These are phyloP conservation scores for Entomobrya proxima DNA, from an alignment of 2,888 invertebrate genomes.

Conservation along the genomic window DNA sequence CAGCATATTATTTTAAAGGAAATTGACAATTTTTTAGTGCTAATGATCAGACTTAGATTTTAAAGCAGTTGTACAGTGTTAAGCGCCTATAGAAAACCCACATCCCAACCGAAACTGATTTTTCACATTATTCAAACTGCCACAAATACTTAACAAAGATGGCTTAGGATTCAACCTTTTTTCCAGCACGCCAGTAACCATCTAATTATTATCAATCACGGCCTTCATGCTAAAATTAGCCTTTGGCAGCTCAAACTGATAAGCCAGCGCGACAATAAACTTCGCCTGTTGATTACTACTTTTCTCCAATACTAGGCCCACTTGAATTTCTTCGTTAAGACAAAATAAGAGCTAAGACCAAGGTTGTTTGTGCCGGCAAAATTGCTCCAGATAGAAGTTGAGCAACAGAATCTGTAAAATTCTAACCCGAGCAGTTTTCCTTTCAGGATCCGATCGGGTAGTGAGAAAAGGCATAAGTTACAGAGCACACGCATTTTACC, in stretches of 20 bases:
- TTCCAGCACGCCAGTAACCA: constrained; percentile 73
- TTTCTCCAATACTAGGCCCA: no score
- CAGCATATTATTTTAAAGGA: no score
- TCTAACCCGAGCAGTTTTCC: no score
- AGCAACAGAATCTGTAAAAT: no score
- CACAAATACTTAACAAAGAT: constrained; percentile 71
- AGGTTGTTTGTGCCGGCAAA: constrained; percentile 86
- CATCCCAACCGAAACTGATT: constrained; percentile 74
- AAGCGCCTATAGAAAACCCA: constrained; percentile 72
- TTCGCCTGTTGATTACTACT: constrained; percentile 93
- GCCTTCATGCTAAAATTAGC: constrained; percentile 93
- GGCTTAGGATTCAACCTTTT: constrained; percentile 73
- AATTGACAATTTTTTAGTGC: no score
- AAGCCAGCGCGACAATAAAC: constrained; percentile 89
- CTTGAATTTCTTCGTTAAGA: constrained; percentile 97
- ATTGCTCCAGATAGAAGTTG: constrained; percentile 79
- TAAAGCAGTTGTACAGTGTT: no score
- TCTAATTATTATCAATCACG: constrained; percentile 74
- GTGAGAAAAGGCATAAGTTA: no score
- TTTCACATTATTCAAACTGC: constrained; percentile 73
- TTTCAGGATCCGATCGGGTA: no score
- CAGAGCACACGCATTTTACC: no score
- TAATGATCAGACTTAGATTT: no score
- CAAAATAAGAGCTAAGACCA: constrained; percentile 95
- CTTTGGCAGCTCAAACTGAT: constrained; percentile 96